phyloP scores from a whole-genome alignment of 2,797 vertebrate species.

The Sarcophilus harrisii region DNA sequence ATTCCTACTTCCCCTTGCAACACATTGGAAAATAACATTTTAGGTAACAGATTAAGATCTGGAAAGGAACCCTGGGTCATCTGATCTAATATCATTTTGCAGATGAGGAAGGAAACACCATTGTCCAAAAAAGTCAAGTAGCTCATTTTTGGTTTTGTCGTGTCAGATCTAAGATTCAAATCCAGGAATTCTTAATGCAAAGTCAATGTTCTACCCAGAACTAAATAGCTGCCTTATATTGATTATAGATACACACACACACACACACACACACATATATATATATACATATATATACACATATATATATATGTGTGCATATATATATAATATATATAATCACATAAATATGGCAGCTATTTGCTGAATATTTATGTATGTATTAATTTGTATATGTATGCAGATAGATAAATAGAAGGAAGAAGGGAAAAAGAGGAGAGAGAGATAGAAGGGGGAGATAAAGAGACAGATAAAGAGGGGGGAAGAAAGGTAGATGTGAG shows the following conservation, averaged over 20 bases:
- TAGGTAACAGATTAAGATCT: background rate
- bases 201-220: background rate
- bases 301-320: background rate
- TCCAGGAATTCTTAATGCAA: background rate
- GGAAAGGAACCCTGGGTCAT: background rate
- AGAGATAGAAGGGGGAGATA: too few relatives aligned
- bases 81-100: background rate
- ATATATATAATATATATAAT: too few relatives aligned
- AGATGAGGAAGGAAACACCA: background rate
- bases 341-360: too few relatives aligned
- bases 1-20: background rate
- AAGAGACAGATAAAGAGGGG: too few relatives aligned
- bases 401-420: too few relatives aligned
- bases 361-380: too few relatives aligned
- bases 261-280: too few relatives aligned
- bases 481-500: too few relatives aligned
- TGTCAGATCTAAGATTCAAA: background rate
- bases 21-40: background rate
- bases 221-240: background rate
- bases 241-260: background rate
- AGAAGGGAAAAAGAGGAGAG: too few relatives aligned
- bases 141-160: background rate
- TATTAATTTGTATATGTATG: too few relatives aligned
- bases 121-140: background rate
- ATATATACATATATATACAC: too few relatives aligned